These are phyloP conservation scores for Perca schrenkii DNA, from an alignment of 2,113 vertebrate species.

Conservation along the genomic window DNA sequence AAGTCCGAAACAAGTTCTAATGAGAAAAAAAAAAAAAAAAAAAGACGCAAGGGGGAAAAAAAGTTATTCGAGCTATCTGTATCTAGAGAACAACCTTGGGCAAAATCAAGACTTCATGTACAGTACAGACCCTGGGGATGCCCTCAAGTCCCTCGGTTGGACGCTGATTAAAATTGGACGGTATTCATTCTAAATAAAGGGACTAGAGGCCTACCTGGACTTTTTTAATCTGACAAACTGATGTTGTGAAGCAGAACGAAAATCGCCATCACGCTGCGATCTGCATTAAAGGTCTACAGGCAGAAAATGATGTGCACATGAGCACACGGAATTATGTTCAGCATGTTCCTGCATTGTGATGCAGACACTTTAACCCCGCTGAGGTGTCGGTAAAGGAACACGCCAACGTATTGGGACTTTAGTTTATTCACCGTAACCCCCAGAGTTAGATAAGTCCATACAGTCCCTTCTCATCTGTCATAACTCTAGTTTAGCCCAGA, in stretches of 20 bases:
- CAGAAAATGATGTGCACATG: neutral
- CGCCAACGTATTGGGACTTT: too few relatives aligned
- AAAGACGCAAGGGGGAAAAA: slow-evolving; percentile 36
- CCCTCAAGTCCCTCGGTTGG: slow-evolving; percentile 53
- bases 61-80: slow-evolving; percentile 57
- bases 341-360: neutral
- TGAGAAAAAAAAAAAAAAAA: slow-evolving; percentile 60
- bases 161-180: slow-evolving; percentile 67
- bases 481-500: too few relatives aligned
- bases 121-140: slow-evolving; percentile 65
- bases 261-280: neutral
- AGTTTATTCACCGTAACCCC: too few relatives aligned
- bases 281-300: slow-evolving; percentile 3
- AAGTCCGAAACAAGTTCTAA: slow-evolving; percentile 78
- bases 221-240: slow-evolving; percentile 48
- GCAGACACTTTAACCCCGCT: neutral
- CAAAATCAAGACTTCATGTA: slow-evolving; percentile 71
- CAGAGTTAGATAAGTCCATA: too few relatives aligned
- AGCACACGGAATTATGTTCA: neutral
- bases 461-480: too few relatives aligned
- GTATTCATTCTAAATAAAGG: slow-evolving; percentile 70
- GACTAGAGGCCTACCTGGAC: slow-evolving; percentile 58
- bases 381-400: neutral
- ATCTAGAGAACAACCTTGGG: slow-evolving; percentile 73
- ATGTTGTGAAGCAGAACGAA: slow-evolving; percentile 41